Base-by-base conservation (phyloP, 2,113 vertebrate species). In the Platycercus adscitus region DNA sequence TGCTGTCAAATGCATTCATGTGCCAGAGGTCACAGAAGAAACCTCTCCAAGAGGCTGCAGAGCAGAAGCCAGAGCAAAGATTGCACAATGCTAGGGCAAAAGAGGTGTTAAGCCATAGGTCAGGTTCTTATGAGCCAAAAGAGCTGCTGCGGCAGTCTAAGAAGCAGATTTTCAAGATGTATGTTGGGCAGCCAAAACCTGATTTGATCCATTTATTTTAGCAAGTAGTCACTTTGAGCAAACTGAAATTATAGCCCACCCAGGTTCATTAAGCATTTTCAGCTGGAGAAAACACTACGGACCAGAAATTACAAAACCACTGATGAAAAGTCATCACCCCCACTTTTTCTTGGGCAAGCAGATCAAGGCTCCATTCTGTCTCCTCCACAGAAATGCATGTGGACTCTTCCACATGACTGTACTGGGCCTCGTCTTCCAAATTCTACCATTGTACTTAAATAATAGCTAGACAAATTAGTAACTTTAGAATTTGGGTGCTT, bases 131-230 rank as follows among this genome's bases (percentile, higher is more conserved):
- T 20, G 47, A 88, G 64, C 43, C 64, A 80, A 80, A 94, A 31
- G 60, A 31, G 2, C 70, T 92, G 55, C 68, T 66, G 46, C 78
- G 55, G 47, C 64, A 86, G 52, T 33, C 63, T 86, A 61, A 56
- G 58, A 26, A 76, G 50, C 41, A 77, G 50, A 73, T 81, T 88
- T 93, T 93, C 80, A 87, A 93, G 81, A 85, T 91, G 84, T 61
- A 58, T 85, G 78, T 63, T 95, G 49, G 50, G 46, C 43, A 93
- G 86, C 73, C 85, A 88, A 93, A 92, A 84, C 1, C 24, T 17
- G 55, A 81, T 89, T 92, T 37, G 46, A 88, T 86, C 83, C 6
- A 93, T 92, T 95, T 86, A 66, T 94, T 96, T 94, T 91, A 95
- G 52, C 47, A 92, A 92, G 88, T 63, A 86, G 17, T 91, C 86